Percentiles rank a stretch among this genome's conserved stretches.
Conservation (phyloP, 1,140 invertebrate genomes). For the Listronotus bonariensis region DNA sequence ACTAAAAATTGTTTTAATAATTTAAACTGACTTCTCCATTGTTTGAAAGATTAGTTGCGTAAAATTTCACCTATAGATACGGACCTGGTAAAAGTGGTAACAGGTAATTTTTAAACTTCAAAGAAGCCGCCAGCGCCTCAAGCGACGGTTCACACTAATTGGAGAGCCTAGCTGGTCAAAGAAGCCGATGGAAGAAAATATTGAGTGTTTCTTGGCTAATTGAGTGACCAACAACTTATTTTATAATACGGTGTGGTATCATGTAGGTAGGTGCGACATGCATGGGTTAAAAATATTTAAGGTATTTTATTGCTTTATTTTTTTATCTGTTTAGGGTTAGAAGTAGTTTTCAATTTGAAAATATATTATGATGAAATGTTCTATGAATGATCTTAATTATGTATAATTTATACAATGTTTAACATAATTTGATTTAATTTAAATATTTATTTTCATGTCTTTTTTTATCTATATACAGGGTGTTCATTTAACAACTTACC, state of each 20-base stretch:
- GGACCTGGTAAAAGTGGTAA: conserved; percentile 39
- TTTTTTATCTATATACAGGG: too few species aligned
- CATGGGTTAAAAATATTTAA: neutral
- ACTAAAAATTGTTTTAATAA: too few species aligned
- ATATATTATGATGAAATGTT: too few species aligned
- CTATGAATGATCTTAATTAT: too few species aligned
- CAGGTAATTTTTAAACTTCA: conserved; percentile 45
- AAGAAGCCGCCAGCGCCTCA: conserved; percentile 40
- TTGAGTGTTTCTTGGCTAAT: conserved; percentile 56
- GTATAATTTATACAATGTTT: too few species aligned
- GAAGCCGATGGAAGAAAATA: conserved; percentile 55
- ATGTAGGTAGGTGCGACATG: conserved; percentile 5
- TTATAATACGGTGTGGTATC: conserved; percentile 32
- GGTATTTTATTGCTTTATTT: neutral
- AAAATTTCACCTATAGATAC: neutral
- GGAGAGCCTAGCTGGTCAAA: conserved; percentile 54
- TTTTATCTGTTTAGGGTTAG: too few species aligned
- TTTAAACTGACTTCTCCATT: too few species aligned
- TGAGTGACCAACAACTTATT: conserved; percentile 57
- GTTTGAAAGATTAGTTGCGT: too few species aligned
- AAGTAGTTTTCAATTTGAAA: too few species aligned
- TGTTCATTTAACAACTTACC: too few species aligned
- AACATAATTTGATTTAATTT: too few species aligned
- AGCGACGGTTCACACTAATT: conserved; percentile 57
- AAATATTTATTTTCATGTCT: too few species aligned